A percentile compares a stretch with the other conserved stretches of the same genome.
These are phyloP conservation scores for Theonella swinhoei DNA, from an alignment of 37 sponge, comb jelly and placozoan species.

Conservation along the genomic window DNA sequence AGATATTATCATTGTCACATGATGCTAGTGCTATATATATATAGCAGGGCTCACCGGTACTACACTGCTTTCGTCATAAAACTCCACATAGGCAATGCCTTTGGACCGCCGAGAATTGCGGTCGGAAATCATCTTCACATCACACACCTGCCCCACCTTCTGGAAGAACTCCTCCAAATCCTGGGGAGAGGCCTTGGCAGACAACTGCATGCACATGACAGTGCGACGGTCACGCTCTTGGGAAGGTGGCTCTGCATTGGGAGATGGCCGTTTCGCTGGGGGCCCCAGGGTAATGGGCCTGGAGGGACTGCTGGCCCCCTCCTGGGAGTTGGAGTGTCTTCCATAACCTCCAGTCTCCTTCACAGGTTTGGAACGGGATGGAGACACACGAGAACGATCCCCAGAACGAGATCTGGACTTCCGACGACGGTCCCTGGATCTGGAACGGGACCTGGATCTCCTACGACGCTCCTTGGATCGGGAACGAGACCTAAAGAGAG, in stretches of 20 bases:
- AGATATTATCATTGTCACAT: not conserved
- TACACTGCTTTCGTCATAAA: conserved; percentile 75
- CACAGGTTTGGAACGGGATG: not conserved
- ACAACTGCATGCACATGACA: conserved; percentile 98
- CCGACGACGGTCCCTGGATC: conserved; percentile 27
- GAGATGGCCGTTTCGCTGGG: conserved; percentile 10
- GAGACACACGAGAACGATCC: not conserved
- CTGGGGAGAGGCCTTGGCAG: conserved; percentile 63
- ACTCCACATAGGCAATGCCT: conserved; percentile 99
- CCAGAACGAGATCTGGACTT: conserved; percentile 32
- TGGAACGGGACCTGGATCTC: conserved; percentile 33
- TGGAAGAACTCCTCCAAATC: conserved; percentile 93
- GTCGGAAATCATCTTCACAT: conserved; percentile 93
- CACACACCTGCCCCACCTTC: conserved; percentile 83
- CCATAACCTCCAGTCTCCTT: not conserved
- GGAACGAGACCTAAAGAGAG: conserved; percentile 29
- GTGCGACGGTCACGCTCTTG: conserved; percentile 87
- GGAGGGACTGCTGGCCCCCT: not conserved
- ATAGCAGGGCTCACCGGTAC: conserved; percentile 11
- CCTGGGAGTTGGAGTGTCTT: not conserved
- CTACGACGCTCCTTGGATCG: conserved; percentile 29
- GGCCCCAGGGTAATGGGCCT: not conserved
- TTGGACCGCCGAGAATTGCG: conserved; percentile 93
- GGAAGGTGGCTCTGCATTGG: conserved; percentile 75
- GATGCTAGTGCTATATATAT: not conserved